phyloP scores from a whole-genome alignment of 2,797 vertebrate species.

The Darevskia nairensis region DNA sequence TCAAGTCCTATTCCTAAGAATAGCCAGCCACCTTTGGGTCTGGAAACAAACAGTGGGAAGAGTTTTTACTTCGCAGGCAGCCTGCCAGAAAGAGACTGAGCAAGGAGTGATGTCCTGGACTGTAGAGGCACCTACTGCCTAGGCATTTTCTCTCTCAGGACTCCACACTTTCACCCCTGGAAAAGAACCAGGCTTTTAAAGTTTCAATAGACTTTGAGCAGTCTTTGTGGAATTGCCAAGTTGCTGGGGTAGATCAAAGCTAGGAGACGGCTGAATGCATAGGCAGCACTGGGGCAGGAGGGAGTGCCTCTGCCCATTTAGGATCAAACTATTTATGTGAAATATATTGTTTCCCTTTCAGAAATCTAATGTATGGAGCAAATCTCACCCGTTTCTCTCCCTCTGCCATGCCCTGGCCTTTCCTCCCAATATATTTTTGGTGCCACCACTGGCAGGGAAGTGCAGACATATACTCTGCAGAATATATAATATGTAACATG shows the following conservation, averaged over 20 bases:
- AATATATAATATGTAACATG: neutral
- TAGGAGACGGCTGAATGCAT: neutral
- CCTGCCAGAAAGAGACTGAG: neutral
- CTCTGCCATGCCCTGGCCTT: neutral
- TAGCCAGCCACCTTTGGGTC: neutral
- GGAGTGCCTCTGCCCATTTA: neutral
- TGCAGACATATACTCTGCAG: no score
- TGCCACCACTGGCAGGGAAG: neutral
- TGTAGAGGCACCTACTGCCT: neutral
- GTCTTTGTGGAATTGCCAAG: neutral
- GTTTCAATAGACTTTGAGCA: no score
- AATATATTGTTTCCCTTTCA: neutral
- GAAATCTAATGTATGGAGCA: neutral
- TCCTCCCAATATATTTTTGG: no score
- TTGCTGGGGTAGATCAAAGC: neutral
- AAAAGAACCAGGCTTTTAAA: no score
- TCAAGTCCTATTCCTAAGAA: neutral
- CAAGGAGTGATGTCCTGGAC: no score
- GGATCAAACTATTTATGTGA: neutral
- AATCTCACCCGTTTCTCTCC: neutral
- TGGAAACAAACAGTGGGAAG: neutral
- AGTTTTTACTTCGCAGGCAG: no score
- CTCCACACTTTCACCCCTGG: no score
- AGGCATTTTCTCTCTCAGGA: neutral
- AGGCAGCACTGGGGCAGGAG: neutral